Evolutionary conservation across 37 sponge, comb jelly and placozoan genomes (phyloP), one percentile per base, ranked within the genome.

Genomic region (Beroe ovata): DNA sequence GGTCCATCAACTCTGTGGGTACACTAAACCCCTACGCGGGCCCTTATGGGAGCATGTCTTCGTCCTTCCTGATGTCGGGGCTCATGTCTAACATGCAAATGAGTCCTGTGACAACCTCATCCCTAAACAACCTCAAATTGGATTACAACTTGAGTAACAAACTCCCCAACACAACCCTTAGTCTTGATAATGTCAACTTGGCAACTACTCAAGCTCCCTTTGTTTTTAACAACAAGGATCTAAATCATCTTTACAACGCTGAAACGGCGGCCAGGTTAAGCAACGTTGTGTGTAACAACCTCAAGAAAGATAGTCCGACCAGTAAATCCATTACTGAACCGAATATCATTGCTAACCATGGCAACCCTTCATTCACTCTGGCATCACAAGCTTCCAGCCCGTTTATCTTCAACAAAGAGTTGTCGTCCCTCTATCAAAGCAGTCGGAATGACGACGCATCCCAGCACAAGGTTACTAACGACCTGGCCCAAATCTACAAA

Each of bases 121-220:
- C 84, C 47, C 84, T 77, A n/a, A 77, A 77, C 84, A 77, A 77
- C 84, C 84, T 77, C 8, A 77, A 77, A 54, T 40, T 77, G 84
- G 84, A 77, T 41, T 77, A 77, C 84, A 69, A 69, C 71, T 38
- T 69, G 35, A 35, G 38, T 8, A 77, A 36, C n/a, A 77, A 41
- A 39, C 35, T 77, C 1, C 84, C 84, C 47, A 77, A 39, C 84
- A 77, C 84, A 1, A 77, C 84, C 29, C 84, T 77, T 0, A 42
- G 54, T 29, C 47, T 77, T 42, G 84, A 77, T 42, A 77, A 77
- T 41, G 84, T 77, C 47, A 42, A 39, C 84, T 29, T 77, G 84
- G 84, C 84, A 1, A 42, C 84, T 3, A 77, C 84, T 8, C 84
- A 77, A 54, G 54, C 84, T 11, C 84, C 84, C 35, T 77, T 77